Evolutionary conservation across 1,140 invertebrate genomes (phyloP).

Genomic region (Leptestheria dahalacensis): DNA sequence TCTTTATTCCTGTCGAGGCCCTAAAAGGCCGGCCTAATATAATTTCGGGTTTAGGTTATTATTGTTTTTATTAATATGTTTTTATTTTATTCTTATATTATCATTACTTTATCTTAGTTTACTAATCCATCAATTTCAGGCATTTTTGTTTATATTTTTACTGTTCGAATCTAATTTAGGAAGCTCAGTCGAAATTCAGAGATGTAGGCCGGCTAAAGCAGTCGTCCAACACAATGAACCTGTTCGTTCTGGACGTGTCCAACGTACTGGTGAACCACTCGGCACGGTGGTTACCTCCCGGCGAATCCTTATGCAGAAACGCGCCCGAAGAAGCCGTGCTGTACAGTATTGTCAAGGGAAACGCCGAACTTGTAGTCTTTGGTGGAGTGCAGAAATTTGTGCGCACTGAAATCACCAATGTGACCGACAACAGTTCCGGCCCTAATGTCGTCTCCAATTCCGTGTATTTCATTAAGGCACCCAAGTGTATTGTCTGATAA

Average conservation of each 20-base stretch:
- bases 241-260: conserved; percentile 76
- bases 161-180: too few species aligned
- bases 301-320: conserved; percentile 36
- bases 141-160: too few species aligned
- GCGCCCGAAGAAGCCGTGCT: conserved; percentile 75
- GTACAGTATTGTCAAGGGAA: conserved; percentile 73
- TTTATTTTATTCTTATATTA: too few species aligned
- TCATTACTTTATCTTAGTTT: too few species aligned
- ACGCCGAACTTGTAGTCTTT: conserved; percentile 85
- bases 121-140: too few species aligned
- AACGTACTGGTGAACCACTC: conserved; percentile 36
- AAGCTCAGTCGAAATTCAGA: conserved; percentile 6
- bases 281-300: conserved; percentile 60
- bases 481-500: conserved; percentile 47
- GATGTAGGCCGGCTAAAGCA: conserved; percentile 9
- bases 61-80: too few species aligned
- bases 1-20: too few species aligned
- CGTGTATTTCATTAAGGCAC: conserved; percentile 59
- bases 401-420: conserved; percentile 29
- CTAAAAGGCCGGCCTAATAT: too few species aligned
- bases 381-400: conserved; percentile 73
- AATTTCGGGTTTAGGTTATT: too few species aligned
- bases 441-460: conserved; percentile 54
- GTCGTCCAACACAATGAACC: conserved; percentile 43
- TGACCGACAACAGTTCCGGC: conserved; percentile 29